Evolutionary conservation across 2,113 vertebrate genomes (phyloP).

Genomic region (Thunnus maccoyii): DNA sequence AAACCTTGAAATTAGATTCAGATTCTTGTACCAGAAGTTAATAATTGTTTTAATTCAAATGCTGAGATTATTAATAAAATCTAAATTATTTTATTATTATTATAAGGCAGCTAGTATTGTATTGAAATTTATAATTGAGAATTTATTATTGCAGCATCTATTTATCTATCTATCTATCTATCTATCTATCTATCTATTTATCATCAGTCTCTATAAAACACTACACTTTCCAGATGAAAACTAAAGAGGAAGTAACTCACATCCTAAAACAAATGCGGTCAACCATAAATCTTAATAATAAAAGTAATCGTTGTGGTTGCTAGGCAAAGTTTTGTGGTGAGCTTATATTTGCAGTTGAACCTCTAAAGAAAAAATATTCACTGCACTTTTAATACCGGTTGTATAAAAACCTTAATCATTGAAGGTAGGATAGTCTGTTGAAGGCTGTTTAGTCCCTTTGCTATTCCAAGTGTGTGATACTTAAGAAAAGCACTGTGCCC

Average conservation of each 20-base stretch:
- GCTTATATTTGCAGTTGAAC: background rate
- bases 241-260: background rate
- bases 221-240: background rate
- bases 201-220: background rate
- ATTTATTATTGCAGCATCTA: background rate
- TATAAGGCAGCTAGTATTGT: background rate
- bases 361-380: too few species aligned
- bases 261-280: background rate
- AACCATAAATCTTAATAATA: background rate
- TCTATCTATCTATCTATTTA: too few species aligned
- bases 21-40: background rate
- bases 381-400: too few species aligned
- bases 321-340: background rate
- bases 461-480: conserved; percentile 1
- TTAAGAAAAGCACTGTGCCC: conserved; percentile 24
- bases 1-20: background rate
- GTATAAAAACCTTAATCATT: too few species aligned
- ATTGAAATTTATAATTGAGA: background rate
- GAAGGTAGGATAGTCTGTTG: background rate
- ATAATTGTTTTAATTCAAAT: background rate
- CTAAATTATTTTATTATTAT: too few species aligned
- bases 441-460: background rate
- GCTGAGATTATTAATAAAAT: background rate
- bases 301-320: background rate
- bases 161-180: background rate